Conservation (phyloP, 2,888 invertebrate genomes). For the Eupithecia dodoneata region DNA sequence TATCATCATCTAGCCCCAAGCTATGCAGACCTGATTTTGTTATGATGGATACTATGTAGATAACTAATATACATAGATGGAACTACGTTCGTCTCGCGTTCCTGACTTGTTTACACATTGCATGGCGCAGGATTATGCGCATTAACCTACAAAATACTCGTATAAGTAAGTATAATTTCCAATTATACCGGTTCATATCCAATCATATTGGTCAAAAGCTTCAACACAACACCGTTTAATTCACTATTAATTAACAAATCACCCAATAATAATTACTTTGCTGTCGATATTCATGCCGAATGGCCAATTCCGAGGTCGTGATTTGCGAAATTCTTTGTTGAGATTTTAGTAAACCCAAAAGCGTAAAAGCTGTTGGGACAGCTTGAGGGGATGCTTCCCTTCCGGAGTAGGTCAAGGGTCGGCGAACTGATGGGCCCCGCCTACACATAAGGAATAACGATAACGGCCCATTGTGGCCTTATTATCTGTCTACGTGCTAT, state of each 20-base stretch:
- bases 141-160: not conserved
- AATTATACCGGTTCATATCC: conserved; percentile 1
- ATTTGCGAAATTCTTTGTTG: conserved; percentile 40
- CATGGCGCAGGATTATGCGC: not conserved
- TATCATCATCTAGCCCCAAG: too few species aligned
- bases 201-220: conserved; percentile 24
- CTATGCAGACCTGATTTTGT: too few species aligned
- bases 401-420: conserved; percentile 69
- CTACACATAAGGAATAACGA: conserved; percentile 61
- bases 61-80: not conserved
- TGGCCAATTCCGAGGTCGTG: conserved; percentile 28
- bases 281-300: conserved; percentile 13
- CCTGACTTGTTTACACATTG: not conserved
- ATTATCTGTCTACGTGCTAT: conserved; percentile 65
- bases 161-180: not conserved
- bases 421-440: conserved; percentile 48
- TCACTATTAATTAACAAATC: conserved; percentile 35
- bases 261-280: conserved; percentile 15
- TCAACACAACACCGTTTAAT: conserved; percentile 16
- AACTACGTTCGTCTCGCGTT: not conserved
- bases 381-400: conserved; percentile 45
- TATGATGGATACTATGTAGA: too few species aligned
- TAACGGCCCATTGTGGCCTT: conserved; percentile 64
- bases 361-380: conserved; percentile 47
- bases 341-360: conserved; percentile 47